A percentile compares a stretch with the other conserved stretches of the same genome.
Conservation (phyloP, 2,888 invertebrate species). For the Nymphalis urticae region DNA sequence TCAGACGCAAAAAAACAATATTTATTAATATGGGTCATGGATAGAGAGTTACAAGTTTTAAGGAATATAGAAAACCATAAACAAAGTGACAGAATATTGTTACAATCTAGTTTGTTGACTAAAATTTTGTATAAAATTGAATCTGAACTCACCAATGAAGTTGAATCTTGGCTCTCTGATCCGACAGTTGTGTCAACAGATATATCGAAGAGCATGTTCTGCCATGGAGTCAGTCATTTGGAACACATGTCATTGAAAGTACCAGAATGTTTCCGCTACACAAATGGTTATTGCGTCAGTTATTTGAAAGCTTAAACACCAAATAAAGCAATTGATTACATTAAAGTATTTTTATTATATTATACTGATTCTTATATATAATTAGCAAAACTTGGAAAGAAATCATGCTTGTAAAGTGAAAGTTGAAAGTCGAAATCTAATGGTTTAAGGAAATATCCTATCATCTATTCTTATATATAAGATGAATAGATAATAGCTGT, state of each 20-base stretch:
- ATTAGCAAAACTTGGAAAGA: no score
- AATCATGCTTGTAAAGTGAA: no score
- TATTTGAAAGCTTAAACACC: slow-evolving; percentile 74
- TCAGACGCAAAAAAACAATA: slow-evolving; percentile 71
- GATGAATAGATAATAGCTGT: no score
- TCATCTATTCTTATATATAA: no score
- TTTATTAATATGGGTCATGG: slow-evolving; percentile 83
- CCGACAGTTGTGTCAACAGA: slow-evolving; percentile 74
- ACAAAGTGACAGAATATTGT: slow-evolving; percentile 53
- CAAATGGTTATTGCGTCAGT: slow-evolving; percentile 82
- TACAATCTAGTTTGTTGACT: slow-evolving; percentile 74
- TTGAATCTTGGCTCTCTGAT: slow-evolving; percentile 79
- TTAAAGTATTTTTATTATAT: slow-evolving; percentile 21
- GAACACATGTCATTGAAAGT: slow-evolving; percentile 79
- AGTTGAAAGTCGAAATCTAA: no score
- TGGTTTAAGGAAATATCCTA: no score
- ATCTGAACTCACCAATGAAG: slow-evolving; percentile 63
- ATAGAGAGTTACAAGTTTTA: slow-evolving; percentile 80
- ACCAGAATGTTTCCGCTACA: slow-evolving; percentile 77
- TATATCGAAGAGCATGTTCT: slow-evolving; percentile 83
- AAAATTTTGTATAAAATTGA: slow-evolving; percentile 82
- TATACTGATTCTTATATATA: not conserved
- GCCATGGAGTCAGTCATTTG: slow-evolving; percentile 77
- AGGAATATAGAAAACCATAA: slow-evolving; percentile 54
- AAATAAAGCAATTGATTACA: slow-evolving; percentile 40